These are phyloP conservation scores for Physeter macrocephalus DNA, from an alignment of 2,113 vertebrate genomes.

Conservation along the genomic window DNA sequence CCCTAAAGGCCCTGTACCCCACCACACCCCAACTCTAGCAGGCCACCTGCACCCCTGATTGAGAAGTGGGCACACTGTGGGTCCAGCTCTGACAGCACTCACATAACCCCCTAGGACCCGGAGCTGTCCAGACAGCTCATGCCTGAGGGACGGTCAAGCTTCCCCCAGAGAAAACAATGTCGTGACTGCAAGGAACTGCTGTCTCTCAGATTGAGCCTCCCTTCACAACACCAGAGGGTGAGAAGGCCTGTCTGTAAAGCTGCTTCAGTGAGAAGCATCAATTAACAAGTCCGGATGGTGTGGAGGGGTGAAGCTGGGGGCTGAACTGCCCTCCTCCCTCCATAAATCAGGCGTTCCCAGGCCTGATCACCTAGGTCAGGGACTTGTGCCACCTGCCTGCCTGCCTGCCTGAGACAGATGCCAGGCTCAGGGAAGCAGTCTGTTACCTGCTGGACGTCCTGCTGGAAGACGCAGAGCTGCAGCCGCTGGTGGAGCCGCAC, in stretches of 20 bases:
- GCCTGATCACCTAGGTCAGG: background rate
- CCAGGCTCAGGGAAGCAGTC: fast-evolving
- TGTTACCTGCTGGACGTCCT: constrained; percentile 97
- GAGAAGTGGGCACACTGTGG: background rate
- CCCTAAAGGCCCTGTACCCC: background rate
- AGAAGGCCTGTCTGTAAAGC: background rate
- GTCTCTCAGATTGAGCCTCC: background rate
- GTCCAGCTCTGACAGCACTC: background rate
- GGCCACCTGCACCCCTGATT: background rate
- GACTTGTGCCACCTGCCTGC: background rate
- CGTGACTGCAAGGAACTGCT: background rate
- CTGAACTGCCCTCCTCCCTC: background rate
- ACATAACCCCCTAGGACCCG: fast-evolving
- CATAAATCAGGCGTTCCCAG: background rate
- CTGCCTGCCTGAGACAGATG: background rate
- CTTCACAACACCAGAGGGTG: background rate
- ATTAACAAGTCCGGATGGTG: background rate
- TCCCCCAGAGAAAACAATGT: background rate
- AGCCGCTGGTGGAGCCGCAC: constrained; percentile 97
- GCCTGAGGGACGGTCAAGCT: background rate
- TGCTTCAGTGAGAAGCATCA: background rate
- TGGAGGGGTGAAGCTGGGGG: background rate
- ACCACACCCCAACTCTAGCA: background rate
- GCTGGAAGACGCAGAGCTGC: constrained; percentile 98
- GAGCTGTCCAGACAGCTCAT: background rate